phyloP scores from a whole-genome alignment of 2,888 invertebrate species.

The Matsumyia berberina region DNA sequence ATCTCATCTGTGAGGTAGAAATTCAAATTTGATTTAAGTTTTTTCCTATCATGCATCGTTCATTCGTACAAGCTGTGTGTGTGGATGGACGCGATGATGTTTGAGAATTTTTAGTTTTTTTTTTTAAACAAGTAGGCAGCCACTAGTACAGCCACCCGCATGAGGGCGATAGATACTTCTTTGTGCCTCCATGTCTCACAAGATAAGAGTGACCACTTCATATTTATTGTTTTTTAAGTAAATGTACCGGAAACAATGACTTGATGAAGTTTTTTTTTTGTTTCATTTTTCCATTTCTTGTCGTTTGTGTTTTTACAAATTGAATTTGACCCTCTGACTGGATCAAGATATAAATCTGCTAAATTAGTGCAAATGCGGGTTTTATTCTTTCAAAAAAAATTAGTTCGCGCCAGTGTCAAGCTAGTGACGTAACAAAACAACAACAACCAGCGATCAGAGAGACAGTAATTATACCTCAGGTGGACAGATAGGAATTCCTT shows the following conservation, averaged over 20 bases:
- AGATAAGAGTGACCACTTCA: slow-evolving; percentile 68
- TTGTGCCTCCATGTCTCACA: slow-evolving; percentile 2
- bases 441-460: not conserved
- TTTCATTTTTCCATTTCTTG: slow-evolving; percentile 20
- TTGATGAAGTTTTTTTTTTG: slow-evolving; percentile 49
- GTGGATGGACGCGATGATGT: slow-evolving; percentile 48
- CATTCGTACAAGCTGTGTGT: too few relatives aligned
- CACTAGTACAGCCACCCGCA: slow-evolving; percentile 44
- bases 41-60: too few relatives aligned
- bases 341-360: slow-evolving; percentile 37
- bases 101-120: slow-evolving; percentile 64
- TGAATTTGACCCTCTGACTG: not conserved
- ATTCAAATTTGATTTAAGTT: slow-evolving; percentile 58
- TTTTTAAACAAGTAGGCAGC: too few relatives aligned
- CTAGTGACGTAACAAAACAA: not conserved
- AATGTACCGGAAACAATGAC: slow-evolving; percentile 72
- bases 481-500: not conserved
- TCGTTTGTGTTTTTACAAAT: slow-evolving; percentile 16
- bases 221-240: slow-evolving; percentile 68
- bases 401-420: too few relatives aligned
- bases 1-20: not conserved
- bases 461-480: slow-evolving; percentile 10
- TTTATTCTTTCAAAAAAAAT: slow-evolving; percentile 12
- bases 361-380: slow-evolving; percentile 67
- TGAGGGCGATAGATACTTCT: slow-evolving; percentile 30